Percentiles rank a stretch among this genome's conserved stretches.
Conservation (phyloP, 2,113 vertebrate genomes). For the Rousettus leschenaultii region DNA sequence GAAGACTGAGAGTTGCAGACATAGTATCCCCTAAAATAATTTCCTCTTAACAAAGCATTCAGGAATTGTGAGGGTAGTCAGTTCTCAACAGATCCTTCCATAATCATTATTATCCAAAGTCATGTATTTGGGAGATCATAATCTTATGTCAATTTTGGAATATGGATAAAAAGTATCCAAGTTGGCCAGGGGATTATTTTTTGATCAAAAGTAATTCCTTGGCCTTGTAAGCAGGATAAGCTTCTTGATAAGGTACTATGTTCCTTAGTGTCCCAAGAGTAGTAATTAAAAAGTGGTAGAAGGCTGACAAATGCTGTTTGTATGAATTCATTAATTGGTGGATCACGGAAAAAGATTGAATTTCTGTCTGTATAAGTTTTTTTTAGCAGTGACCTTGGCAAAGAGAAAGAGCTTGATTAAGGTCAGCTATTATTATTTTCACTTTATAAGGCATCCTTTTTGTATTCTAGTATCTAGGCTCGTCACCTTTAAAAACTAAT, state of each 20-base stretch:
- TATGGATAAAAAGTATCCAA: background rate
- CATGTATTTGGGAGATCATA: background rate
- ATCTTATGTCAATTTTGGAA: background rate
- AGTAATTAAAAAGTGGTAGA: background rate
- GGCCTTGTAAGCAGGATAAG: background rate
- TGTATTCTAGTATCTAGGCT: background rate
- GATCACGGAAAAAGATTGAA: background rate
- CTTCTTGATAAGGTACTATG: background rate
- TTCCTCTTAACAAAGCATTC: background rate
- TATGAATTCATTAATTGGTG: background rate
- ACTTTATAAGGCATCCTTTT: background rate
- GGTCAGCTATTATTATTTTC: background rate
- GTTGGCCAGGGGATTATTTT: background rate
- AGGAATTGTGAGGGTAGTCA: background rate
- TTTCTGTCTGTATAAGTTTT: background rate
- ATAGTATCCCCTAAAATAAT: background rate
- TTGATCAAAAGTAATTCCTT: background rate
- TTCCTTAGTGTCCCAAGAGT: background rate
- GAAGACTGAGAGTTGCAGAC: background rate
- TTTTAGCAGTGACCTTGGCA: background rate
- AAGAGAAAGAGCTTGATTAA: conserved; percentile 8
- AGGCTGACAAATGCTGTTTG: background rate
- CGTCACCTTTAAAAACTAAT: background rate
- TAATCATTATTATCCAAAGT: background rate
- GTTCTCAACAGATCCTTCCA: background rate